Evolutionary conservation across 2,888 invertebrate genomes (phyloP).

Genomic region (Orchesella flavescens): DNA sequence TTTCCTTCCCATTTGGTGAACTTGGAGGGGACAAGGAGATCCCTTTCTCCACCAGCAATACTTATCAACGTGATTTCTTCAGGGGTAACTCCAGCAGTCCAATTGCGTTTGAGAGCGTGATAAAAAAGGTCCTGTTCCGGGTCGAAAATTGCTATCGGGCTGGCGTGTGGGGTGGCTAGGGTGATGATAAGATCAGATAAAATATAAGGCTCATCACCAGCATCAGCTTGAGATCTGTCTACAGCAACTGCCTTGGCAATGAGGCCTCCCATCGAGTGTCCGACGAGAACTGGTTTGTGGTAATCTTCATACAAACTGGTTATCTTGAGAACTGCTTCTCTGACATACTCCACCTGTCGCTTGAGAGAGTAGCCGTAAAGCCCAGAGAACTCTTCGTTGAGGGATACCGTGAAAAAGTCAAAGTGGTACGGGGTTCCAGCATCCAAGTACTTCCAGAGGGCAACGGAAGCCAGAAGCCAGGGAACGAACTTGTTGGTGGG

Average conservation of each 20-base stretch:
- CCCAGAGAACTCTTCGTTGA: slow-evolving; percentile 91
- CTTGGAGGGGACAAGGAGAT: slow-evolving; percentile 80
- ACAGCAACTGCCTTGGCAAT: slow-evolving; percentile 82
- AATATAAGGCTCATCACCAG: slow-evolving; percentile 72
- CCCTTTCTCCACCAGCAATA: slow-evolving; percentile 77
- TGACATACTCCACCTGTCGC: slow-evolving; percentile 84
- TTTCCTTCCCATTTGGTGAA: slow-evolving; percentile 74
- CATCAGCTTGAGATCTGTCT: slow-evolving; percentile 77
- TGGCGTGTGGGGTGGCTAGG: slow-evolving; percentile 87
- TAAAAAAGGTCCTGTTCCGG: slow-evolving; percentile 77
- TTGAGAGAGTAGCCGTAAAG: slow-evolving; percentile 88
- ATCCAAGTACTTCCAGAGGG: slow-evolving; percentile 86
- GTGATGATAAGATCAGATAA: slow-evolving; percentile 81
- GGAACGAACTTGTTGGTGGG: slow-evolving; percentile 92
- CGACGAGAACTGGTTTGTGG: slow-evolving; percentile 83
- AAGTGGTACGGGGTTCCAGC: slow-evolving; percentile 83
- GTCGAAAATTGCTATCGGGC: slow-evolving; percentile 85
- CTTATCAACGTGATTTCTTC: slow-evolving; percentile 75
- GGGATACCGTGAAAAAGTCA: slow-evolving; percentile 93
- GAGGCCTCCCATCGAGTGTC: slow-evolving; percentile 96
- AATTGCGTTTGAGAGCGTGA: slow-evolving; percentile 73
- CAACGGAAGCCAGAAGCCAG: slow-evolving; percentile 87
- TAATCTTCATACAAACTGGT: slow-evolving; percentile 81
- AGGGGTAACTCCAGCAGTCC: slow-evolving; percentile 72
- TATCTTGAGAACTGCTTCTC: slow-evolving; percentile 82